Percentiles rank a stretch among this genome's conserved stretches.
Evolutionary conservation across 2,797 vertebrate species (phyloP).

Genomic region (Protosalanx chinensis): DNA sequence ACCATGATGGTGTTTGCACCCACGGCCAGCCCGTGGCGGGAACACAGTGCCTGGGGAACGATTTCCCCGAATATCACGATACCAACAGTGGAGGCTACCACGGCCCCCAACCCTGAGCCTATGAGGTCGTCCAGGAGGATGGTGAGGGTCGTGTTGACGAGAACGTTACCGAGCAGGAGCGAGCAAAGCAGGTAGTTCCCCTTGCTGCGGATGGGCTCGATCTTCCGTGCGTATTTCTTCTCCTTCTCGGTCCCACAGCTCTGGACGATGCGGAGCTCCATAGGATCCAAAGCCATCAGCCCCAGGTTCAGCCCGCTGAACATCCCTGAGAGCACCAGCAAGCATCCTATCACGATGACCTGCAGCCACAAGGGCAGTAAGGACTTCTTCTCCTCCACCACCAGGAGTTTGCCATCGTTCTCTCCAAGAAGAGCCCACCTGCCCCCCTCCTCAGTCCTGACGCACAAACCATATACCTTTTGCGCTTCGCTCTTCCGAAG

Average conservation of each 20-base stretch:
- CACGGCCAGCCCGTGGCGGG: conserved; percentile 91
- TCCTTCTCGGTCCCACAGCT: conserved; percentile 92
- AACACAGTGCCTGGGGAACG: conserved; percentile 91
- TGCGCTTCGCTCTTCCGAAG: conserved; percentile 84
- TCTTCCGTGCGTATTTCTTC: conserved; percentile 82
- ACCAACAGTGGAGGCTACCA: conserved; percentile 87
- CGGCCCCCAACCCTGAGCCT: conserved; percentile 86
- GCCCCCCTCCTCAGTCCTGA: conserved; percentile 52
- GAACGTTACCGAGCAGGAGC: conserved; percentile 87
- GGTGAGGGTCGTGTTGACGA: conserved; percentile 96
- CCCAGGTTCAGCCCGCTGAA: conserved; percentile 96
- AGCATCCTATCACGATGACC: conserved; percentile 68
- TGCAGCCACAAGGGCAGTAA: conserved; percentile 92
- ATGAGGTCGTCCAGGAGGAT: conserved; percentile 91
- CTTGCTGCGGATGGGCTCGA: conserved; percentile 90
- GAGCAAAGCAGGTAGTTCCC: conserved; percentile 96
- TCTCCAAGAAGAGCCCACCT: conserved; percentile 77
- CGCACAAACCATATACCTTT: conserved; percentile 87
- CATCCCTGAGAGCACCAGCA: conserved; percentile 88
- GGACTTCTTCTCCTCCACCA: conserved; percentile 81
- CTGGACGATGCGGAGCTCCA: conserved; percentile 96
- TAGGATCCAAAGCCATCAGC: conserved; percentile 94
- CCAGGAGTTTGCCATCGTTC: conserved; percentile 74
- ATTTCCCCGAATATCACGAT: conserved; percentile 98
- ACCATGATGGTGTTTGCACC: conserved; percentile 88